Conservation (phyloP, 2,888 invertebrate species). For the Osmoderma eremita region DNA sequence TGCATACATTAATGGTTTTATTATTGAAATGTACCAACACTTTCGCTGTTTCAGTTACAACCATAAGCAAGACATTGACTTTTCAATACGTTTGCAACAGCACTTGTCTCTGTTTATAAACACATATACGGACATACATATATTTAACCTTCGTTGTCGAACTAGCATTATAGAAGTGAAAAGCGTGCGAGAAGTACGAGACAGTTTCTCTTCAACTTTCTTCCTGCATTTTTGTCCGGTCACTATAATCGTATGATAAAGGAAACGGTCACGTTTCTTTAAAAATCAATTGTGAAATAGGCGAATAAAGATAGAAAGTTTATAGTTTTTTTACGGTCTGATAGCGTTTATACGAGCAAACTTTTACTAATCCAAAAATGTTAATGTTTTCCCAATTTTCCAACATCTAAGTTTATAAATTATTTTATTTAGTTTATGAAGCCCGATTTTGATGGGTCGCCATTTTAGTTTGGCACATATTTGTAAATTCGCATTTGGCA, state of each 20-base stretch:
- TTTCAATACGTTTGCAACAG: neutral
- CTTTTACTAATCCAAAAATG: no score
- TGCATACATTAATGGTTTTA: no score
- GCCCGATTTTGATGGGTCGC: no score
- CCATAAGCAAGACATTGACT: slow-evolving; percentile 7
- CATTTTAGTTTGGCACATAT: no score
- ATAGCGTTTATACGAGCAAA: neutral
- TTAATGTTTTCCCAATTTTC: no score
- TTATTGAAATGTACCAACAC: no score
- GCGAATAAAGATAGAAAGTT: slow-evolving; percentile 26
- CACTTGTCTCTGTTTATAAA: neutral
- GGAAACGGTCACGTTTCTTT: slow-evolving; percentile 8
- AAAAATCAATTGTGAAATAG: slow-evolving; percentile 26
- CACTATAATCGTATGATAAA: slow-evolving; percentile 2
- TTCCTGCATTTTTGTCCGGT: slow-evolving; percentile 31
- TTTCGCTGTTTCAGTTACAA: neutral
- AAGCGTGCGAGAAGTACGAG: slow-evolving; percentile 2
- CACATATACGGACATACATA: no score
- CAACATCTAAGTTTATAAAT: no score
- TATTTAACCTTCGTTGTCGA: slow-evolving; percentile 17
- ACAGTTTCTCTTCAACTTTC: slow-evolving; percentile 33
- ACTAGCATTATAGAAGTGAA: slow-evolving; percentile 22
- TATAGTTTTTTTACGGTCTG: slow-evolving; percentile 6
- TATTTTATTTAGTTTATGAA: no score
- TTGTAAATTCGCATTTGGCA: no score